These are phyloP conservation scores for Labeo calbasu DNA, from an alignment of 2,797 vertebrate genomes.

Conservation along the genomic window DNA sequence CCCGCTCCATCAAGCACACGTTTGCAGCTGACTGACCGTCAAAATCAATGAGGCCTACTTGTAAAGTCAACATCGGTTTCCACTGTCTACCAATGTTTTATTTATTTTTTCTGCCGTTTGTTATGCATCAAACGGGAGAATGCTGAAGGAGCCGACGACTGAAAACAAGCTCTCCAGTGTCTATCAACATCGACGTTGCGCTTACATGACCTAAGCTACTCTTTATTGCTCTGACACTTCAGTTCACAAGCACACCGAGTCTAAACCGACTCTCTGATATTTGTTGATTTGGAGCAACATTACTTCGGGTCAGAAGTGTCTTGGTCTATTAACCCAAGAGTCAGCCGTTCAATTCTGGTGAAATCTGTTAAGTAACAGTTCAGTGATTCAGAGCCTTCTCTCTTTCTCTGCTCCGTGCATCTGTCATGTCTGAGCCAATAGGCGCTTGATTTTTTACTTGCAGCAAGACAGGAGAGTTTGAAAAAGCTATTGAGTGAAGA, in stretches of 20 bases:
- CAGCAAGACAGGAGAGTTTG: conserved; percentile 4
- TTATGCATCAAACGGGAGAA: conserved; percentile 22
- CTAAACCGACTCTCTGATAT: conserved; percentile 23
- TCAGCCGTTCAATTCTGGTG: conserved; percentile 28
- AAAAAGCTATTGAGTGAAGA: neutral
- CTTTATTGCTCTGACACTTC: conserved; percentile 36
- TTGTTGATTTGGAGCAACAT: conserved; percentile 48
- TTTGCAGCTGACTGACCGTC: conserved; percentile 35
- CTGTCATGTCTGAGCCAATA: conserved; percentile 34
- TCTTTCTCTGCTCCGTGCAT: conserved; percentile 7
- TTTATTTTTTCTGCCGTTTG: conserved; percentile 32
- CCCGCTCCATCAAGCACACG: conserved; percentile 28
- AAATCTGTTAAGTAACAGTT: conserved; percentile 50
- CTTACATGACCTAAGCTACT: conserved; percentile 31
- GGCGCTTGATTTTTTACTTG: neutral
- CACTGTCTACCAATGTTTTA: conserved; percentile 38
- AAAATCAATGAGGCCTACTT: conserved; percentile 43
- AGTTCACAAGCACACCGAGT: conserved; percentile 18
- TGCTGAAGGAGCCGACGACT: neutral
- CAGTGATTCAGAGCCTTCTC: conserved; percentile 42
- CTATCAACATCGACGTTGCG: neutral
- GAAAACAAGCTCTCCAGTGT: conserved; percentile 23
- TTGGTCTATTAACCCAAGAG: conserved; percentile 44
- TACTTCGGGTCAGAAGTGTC: conserved; percentile 40
- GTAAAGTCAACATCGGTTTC: conserved; percentile 43